Conservation (phyloP, 2,113 vertebrate species). For the Plotosus lineatus region DNA sequence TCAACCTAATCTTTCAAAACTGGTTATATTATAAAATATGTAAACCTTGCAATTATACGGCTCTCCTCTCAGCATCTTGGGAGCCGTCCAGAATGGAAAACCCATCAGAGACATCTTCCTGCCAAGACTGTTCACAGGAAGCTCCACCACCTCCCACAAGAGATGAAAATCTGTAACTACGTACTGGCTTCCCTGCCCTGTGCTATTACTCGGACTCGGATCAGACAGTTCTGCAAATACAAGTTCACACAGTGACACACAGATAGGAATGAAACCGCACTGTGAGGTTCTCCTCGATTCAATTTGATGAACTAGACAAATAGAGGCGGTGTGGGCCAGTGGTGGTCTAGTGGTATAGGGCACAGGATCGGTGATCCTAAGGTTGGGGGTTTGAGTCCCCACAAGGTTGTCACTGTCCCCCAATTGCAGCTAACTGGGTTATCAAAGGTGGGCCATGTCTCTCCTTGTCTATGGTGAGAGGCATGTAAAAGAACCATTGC, state of each 20-base stretch:
- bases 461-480: no score
- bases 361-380: no score
- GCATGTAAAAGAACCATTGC: no score
- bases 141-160: conserved; percentile 73
- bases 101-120: conserved; percentile 78
- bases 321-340: no score
- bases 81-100: conserved; percentile 82
- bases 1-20: no score
- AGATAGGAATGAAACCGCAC: not conserved
- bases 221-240: conserved; percentile 74
- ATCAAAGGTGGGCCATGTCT: no score
- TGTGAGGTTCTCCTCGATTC: not conserved
- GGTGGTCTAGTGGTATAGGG: no score
- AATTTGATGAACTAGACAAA: not conserved
- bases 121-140: conserved; percentile 63
- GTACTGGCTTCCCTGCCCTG: conserved; percentile 68
- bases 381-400: no score
- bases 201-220: conserved; percentile 60
- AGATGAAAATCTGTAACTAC: conserved; percentile 76
- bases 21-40: not conserved
- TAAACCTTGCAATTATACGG: conserved; percentile 75
- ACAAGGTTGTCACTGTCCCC: no score
- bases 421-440: no score
- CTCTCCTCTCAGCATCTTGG: conserved; percentile 78
- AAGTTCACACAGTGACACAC: not conserved